Evolutionary conservation across 2,797 vertebrate species (phyloP).

Genomic region (Silurus lanzhouensis): DNA sequence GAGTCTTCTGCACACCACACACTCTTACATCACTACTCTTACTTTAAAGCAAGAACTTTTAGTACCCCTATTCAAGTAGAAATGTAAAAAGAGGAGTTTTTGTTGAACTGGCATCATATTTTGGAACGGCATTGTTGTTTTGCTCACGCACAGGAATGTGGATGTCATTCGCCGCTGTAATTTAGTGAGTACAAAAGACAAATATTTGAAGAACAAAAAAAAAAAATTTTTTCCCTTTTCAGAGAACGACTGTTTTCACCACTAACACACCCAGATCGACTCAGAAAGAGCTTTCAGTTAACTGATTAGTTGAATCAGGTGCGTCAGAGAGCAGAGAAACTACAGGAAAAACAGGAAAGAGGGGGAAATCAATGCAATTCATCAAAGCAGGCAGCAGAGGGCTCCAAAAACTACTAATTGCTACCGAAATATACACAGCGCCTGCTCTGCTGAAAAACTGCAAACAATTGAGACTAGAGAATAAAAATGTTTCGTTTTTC

Average conservation of each 20-base stretch:
- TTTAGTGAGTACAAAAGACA: background rate
- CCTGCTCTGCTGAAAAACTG: background rate
- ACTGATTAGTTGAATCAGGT: background rate
- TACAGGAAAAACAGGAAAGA: background rate
- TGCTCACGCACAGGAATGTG: background rate
- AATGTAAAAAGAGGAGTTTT: too few species aligned
- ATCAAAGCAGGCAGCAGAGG: background rate
- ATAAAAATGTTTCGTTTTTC: background rate
- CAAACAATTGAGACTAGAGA: background rate
- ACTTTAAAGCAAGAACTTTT: too few species aligned
- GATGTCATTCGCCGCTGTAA: background rate
- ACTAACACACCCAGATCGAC: background rate
- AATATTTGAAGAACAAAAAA: background rate
- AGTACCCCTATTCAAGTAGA: too few species aligned
- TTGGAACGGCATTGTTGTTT: too few species aligned
- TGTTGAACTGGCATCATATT: too few species aligned
- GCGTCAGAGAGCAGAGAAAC: background rate
- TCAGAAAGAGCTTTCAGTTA: background rate
- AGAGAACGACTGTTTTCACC: too few species aligned
- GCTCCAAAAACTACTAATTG: background rate
- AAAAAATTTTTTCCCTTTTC: background rate
- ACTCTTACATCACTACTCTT: too few species aligned
- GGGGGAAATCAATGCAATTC: background rate
- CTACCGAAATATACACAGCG: background rate
- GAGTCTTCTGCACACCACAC: too few species aligned